Evolutionary conservation across 2,113 vertebrate species (phyloP), one percentile per base, ranked within the genome.

Genomic region (Triplophysa dalaica): DNA sequence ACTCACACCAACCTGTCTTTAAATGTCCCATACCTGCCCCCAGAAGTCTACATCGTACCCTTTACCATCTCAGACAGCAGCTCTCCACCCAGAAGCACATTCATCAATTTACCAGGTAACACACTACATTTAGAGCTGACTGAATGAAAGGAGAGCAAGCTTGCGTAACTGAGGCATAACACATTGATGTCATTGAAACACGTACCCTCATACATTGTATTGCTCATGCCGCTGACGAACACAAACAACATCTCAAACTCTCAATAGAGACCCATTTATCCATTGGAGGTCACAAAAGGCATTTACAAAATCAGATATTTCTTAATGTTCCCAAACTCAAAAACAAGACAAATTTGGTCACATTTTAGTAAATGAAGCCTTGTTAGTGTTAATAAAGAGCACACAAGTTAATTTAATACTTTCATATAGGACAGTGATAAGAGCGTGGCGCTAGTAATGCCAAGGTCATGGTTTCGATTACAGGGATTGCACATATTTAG

Each of bases 1-100:
- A 94, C 92, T 24, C 93, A 94, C 50, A 94, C 91, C 67, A 94
- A 91, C 85, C 91, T 95, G 74, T 93, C 93, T 45, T 83, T 94
- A 85, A 94, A 92, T 81, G 90, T 92, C 60, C 89, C 89, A 0
- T 91, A 93, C 88, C 85, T 96, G 83, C 89, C 94, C 61, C 93
- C 93, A 0, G 91, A 93, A 48, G 87, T 95, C 58, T 90, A 94
- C 61, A 75, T 85, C 1, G 90, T 94, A 65, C 93, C 93, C 0
- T 91, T 95, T 75, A 90, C 92, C 82, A 94, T 95, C 83, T 93
- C 91, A 54, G 91, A 91, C 86, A 93, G 85, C 83, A 91, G 91
- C 86, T 91, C 88, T 52, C 89, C 90, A 54, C 87, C 90, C 61
- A 89, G 85, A 78, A 93, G 84, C 82, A 93, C 93, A 87, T 92